Percentiles rank a stretch among this genome's conserved stretches.
Conservation (phyloP, 2,113 vertebrate genomes). For the Engystomops pustulosus region DNA sequence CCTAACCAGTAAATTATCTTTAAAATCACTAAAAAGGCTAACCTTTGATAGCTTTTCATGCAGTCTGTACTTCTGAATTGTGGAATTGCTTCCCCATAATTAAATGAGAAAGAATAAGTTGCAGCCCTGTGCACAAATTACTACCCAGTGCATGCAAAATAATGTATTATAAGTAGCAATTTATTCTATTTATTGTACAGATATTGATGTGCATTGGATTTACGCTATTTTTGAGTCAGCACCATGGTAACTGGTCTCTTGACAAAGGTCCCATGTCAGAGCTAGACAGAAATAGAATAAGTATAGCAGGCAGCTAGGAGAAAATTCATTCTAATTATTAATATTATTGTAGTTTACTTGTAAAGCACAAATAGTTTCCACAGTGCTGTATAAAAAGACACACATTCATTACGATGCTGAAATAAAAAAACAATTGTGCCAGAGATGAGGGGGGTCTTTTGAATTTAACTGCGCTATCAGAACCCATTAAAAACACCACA, state of each 20-base stretch:
- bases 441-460: not conserved
- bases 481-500: conserved; percentile 1
- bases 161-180: conserved; percentile 69
- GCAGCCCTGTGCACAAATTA: conserved; percentile 69
- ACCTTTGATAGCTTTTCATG: conserved; percentile 55
- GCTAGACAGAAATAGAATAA: conserved; percentile 67
- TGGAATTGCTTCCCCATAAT: conserved; percentile 69
- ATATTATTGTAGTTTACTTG: conserved; percentile 38
- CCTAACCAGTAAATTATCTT: conserved; percentile 43
- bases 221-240: conserved; percentile 73
- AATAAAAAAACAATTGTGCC: not conserved
- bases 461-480: not conserved
- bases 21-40: conserved; percentile 60
- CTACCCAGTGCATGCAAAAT: conserved; percentile 66
- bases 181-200: conserved; percentile 72
- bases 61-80: conserved; percentile 64
- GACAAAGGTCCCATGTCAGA: conserved; percentile 72
- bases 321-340: conserved; percentile 55
- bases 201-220: conserved; percentile 73
- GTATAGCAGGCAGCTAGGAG: conserved; percentile 62
- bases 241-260: conserved; percentile 72
- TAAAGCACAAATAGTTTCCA: conserved; percentile 29
- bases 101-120: conserved; percentile 70
- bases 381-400: not conserved
- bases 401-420: not conserved